Percentiles rank a stretch among this genome's conserved stretches.
phyloP scores from a whole-genome alignment of 1,140 invertebrate species.

The Lasioglossum albipes region DNA sequence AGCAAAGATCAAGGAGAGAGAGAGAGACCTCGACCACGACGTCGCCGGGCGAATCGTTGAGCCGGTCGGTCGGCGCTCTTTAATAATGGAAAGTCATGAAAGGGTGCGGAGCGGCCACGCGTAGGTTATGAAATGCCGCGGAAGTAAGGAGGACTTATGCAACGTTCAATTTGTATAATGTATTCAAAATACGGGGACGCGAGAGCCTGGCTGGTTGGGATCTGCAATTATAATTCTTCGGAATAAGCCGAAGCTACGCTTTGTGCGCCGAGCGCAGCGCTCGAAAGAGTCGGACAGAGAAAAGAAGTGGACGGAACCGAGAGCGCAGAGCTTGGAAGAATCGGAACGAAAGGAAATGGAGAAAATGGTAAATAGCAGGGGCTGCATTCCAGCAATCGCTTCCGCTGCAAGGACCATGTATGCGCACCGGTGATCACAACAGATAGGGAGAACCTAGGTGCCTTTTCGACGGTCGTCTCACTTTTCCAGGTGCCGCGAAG shows the following conservation, averaged over 20 bases:
- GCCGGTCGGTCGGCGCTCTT: neutral
- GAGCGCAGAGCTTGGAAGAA: too few relatives aligned
- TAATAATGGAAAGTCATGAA: constrained; percentile 17
- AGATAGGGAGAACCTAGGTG: too few relatives aligned
- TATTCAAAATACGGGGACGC: constrained; percentile 36
- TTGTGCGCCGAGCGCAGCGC: neutral
- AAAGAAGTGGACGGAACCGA: neutral
- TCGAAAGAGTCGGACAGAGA: neutral
- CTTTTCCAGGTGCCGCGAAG: too few relatives aligned
- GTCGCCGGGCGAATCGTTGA: neutral
- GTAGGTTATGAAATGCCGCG: constrained; percentile 20
- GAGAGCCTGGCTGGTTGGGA: constrained; percentile 3
- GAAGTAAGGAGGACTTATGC: constrained; percentile 19
- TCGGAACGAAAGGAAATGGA: too few relatives aligned
- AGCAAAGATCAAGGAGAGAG: neutral
- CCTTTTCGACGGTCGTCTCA: too few relatives aligned
- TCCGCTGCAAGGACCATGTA: neutral
- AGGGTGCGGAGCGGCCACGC: neutral
- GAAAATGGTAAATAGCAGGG: too few relatives aligned
- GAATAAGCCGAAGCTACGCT: constrained; percentile 32
- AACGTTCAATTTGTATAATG: constrained; percentile 49
- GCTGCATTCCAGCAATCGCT: neutral
- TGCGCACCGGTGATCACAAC: neutral
- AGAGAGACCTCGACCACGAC: too few relatives aligned
- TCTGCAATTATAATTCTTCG: constrained; percentile 43